Evolutionary conservation across 2,113 vertebrate genomes (phyloP).

Genomic region (Silurus asotus): DNA sequence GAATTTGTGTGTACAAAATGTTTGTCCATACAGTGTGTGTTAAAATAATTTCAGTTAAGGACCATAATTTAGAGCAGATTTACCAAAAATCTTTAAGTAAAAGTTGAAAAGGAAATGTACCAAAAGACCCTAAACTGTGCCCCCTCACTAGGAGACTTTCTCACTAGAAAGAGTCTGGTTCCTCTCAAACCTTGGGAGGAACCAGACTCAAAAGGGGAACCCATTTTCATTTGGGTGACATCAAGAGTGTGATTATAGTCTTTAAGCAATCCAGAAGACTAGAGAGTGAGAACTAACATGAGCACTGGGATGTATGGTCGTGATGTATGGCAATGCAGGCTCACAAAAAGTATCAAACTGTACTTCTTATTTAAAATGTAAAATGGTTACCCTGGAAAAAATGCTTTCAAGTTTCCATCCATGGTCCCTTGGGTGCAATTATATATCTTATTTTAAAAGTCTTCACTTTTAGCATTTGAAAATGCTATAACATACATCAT

Average conservation of each 20-base stretch:
- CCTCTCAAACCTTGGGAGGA: too few species aligned
- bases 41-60: not conserved
- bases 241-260: too few species aligned
- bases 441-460: not conserved
- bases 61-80: not conserved
- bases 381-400: not conserved
- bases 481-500: too few species aligned
- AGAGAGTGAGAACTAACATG: too few species aligned
- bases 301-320: too few species aligned
- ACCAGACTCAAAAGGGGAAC: too few species aligned
- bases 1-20: too few species aligned
- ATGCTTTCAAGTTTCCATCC: not conserved
- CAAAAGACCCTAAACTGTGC: not conserved
- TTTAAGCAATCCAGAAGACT: too few species aligned
- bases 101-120: too few species aligned
- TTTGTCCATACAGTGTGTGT: too few species aligned
- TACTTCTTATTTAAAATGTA: not conserved
- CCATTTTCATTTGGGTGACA: too few species aligned
- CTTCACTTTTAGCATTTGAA: not conserved
- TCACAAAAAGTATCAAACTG: not conserved
- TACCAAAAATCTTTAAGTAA: not conserved
- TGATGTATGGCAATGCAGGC: not conserved
- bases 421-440: not conserved
- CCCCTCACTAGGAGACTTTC: not conserved
- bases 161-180: too few species aligned